Conservation (phyloP, 2,888 invertebrate species). For the Cataglyphis altisquamis region DNA sequence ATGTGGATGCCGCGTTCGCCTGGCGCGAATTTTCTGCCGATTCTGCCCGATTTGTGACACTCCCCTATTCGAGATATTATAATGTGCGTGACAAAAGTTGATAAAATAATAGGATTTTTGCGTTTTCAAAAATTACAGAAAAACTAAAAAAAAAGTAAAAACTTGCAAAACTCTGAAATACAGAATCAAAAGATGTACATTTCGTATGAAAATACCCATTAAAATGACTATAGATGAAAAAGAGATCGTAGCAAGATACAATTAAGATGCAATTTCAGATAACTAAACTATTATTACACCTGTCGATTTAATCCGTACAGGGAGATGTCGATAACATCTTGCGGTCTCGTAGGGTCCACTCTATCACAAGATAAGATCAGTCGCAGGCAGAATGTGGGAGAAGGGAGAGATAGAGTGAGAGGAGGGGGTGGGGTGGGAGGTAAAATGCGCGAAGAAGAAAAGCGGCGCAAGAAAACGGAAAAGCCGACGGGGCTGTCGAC, state of each 20-base stretch:
- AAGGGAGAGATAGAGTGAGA: background rate
- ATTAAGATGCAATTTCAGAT: background rate
- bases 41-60: too few species aligned
- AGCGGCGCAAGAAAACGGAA: constrained; percentile 1
- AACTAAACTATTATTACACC: background rate
- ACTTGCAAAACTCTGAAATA: background rate
- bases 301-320: constrained; percentile 17
- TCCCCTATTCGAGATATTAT: background rate
- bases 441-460: background rate
- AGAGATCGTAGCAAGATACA: background rate
- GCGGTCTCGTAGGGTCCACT: background rate
- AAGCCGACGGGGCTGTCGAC: constrained; percentile 24
- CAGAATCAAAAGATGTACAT: background rate
- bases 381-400: constrained; percentile 1
- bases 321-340: background rate
- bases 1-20: background rate
- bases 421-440: too few species aligned
- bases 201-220: background rate
- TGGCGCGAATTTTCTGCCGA: background rate
- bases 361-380: constrained; percentile 22
- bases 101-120: background rate
- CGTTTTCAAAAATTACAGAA: background rate
- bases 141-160: background rate
- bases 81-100: background rate
- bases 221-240: background rate